phyloP scores from a whole-genome alignment of 2,888 invertebrate genomes.

The Theretra japonica region DNA sequence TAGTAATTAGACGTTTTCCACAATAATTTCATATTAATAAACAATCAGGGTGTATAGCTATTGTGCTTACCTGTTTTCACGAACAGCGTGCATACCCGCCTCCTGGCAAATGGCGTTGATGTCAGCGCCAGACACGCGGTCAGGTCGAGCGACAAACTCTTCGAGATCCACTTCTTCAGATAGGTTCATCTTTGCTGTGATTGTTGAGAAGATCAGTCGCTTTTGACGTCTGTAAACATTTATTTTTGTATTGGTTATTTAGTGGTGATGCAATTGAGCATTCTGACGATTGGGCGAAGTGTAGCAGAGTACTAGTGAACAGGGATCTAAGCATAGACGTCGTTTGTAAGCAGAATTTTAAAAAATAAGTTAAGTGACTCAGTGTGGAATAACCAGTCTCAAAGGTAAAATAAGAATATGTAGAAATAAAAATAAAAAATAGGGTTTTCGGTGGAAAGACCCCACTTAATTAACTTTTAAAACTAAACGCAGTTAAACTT shows the following conservation, averaged over 20 bases:
- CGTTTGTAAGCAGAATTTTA: too few species aligned
- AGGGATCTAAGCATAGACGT: too few species aligned
- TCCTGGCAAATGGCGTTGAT: conserved; percentile 99
- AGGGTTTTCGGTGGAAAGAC: too few species aligned
- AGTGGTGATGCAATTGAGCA: background rate
- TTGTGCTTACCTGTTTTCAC: conserved; percentile 92
- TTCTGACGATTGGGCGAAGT: too few species aligned
- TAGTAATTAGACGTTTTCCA: background rate
- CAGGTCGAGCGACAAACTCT: conserved; percentile 99
- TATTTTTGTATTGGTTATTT: background rate
- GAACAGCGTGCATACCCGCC: conserved; percentile 99
- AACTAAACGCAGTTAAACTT: conserved; percentile 29
- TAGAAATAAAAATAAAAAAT: too few species aligned
- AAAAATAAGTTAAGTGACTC: too few species aligned
- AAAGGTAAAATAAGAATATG: background rate
- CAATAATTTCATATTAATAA: too few species aligned
- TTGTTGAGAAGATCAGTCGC: conserved; percentile 98
- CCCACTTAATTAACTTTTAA: too few species aligned
- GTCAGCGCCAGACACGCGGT: conserved; percentile 99
- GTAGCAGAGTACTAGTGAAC: background rate
- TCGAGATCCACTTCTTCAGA: conserved; percentile 99
- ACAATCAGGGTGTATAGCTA: background rate
- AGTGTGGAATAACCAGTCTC: background rate
- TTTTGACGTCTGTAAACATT: conserved; percentile 88
- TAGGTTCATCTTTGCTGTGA: conserved; percentile 98